Evolutionary conservation across 1,140 invertebrate species (phyloP).

Genomic region (Macrotrachela quadricornifera): DNA sequence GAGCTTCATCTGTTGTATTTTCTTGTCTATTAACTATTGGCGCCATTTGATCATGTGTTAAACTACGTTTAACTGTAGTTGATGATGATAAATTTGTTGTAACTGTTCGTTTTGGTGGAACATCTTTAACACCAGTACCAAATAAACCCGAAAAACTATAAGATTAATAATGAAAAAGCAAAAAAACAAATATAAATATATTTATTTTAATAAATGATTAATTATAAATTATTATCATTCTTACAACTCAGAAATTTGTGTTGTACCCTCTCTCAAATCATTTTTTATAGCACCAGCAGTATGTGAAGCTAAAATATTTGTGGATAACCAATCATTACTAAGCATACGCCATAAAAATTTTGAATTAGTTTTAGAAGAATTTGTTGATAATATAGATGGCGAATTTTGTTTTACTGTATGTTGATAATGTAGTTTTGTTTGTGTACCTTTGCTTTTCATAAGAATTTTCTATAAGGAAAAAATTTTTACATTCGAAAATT

Average conservation of each 20-base stretch:
- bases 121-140: not conserved
- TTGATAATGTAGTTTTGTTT: no score
- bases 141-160: conserved; percentile 9
- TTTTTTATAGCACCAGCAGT: conserved; percentile 5
- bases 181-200: not conserved
- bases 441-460: no score
- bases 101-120: not conserved
- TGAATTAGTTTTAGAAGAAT: no score
- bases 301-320: conserved; percentile 1
- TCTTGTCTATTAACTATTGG: no score
- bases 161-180: not conserved
- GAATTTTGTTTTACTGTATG: no score
- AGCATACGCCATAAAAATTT: no score
- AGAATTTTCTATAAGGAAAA: no score
- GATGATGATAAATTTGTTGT: not conserved
- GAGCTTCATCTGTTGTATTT: not conserved
- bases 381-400: no score
- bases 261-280: not conserved
- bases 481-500: no score
- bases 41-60: not conserved
- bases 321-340: no score
- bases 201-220: not conserved
- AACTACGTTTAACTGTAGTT: not conserved
- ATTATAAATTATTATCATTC: no score
- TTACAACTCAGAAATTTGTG: conserved; percentile 5